Percentiles rank a stretch among this genome's conserved stretches.
Evolutionary conservation across 2,888 invertebrate species (phyloP).

Genomic region (Sphaeridia pumilis): DNA sequence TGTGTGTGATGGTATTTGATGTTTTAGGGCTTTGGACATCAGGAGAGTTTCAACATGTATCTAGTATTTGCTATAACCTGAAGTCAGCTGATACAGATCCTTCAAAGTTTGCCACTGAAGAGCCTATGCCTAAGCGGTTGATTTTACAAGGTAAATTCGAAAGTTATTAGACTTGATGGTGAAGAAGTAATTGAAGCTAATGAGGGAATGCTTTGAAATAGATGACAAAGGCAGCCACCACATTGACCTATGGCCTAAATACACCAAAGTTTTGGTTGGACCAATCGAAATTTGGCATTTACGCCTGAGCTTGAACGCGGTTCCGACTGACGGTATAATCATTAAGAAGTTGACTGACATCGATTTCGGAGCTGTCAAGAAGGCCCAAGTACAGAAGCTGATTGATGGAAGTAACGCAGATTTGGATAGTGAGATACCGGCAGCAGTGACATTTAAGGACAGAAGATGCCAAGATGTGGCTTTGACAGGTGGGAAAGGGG

Average conservation of each 20-base stretch:
- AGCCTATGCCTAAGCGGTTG: slow-evolving; percentile 25
- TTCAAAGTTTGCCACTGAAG: slow-evolving; percentile 7
- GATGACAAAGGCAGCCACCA: slow-evolving; percentile 19
- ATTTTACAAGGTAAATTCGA: slow-evolving; percentile 22
- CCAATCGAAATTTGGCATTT: slow-evolving; percentile 24
- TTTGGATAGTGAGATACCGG: slow-evolving; percentile 8
- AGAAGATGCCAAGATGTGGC: slow-evolving; percentile 43
- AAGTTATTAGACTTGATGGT: background rate
- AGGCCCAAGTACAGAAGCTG: background rate
- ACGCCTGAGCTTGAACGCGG: slow-evolving; percentile 25
- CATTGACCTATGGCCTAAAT: slow-evolving; percentile 31
- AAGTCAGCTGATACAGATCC: slow-evolving; percentile 19
- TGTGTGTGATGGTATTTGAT: slow-evolving; percentile 2
- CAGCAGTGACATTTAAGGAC: slow-evolving; percentile 5
- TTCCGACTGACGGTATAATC: slow-evolving; percentile 23
- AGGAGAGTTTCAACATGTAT: slow-evolving; percentile 24
- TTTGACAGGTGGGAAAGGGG: slow-evolving; percentile 66
- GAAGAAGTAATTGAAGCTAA: background rate
- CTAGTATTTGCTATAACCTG: slow-evolving; percentile 11
- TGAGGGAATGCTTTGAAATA: slow-evolving; percentile 3
- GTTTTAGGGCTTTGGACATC: slow-evolving; percentile 29
- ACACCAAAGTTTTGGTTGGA: slow-evolving; percentile 4
- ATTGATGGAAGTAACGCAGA: background rate
- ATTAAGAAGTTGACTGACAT: slow-evolving; percentile 17
- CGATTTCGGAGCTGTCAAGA: background rate